Base-by-base conservation (phyloP, 2,888 invertebrate species). In the Pterostichus madidus region DNA sequence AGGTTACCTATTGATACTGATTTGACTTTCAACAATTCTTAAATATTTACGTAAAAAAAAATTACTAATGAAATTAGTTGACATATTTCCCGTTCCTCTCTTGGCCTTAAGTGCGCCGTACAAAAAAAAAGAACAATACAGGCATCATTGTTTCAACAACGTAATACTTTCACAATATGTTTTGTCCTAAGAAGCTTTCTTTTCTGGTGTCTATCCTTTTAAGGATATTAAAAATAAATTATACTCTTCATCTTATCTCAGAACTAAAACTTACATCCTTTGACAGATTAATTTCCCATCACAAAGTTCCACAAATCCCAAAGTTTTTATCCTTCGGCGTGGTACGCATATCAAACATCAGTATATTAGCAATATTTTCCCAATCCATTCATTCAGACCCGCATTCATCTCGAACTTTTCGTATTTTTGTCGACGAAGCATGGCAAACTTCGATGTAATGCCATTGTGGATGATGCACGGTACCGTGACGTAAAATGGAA, bases 231-330 rank as follows among this genome's bases (percentile, higher is more conserved):
- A 71, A 44, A 39, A 15, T 44, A 71, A 64, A 71, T 44, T 39
- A 44, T 39, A 10, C 17, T 71, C 44, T 71, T 64, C 32, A 64
- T 64, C 64, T n/a, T 49, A 49, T 6, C 49, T 17, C 6, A n/a
- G 15, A 15, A 68, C n/a, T n/a, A 61, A 64, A 64, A 44, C 44
- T 71, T 71, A 8, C 46, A 39, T 64, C 17, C 11, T 71, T 71
- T 71, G 68, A 71, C 68, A 71, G 68, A 71, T 71, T 71, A 71
- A 71, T 71, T 71, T 71, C 17, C 68, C 68, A 71, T 71, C 68
- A 71, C 13, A 35, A 71, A 17, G 13, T 71, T 44, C 44, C 39
- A 39, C 32, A 71, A 71, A 71, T 44, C 46, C 44, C 15, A 13
- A 71, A 71, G 17, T 44, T 44, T 71, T 71, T 44, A 39, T 44